Conservation (phyloP, 2,888 invertebrate species). For the Crocallis elinguaria region DNA sequence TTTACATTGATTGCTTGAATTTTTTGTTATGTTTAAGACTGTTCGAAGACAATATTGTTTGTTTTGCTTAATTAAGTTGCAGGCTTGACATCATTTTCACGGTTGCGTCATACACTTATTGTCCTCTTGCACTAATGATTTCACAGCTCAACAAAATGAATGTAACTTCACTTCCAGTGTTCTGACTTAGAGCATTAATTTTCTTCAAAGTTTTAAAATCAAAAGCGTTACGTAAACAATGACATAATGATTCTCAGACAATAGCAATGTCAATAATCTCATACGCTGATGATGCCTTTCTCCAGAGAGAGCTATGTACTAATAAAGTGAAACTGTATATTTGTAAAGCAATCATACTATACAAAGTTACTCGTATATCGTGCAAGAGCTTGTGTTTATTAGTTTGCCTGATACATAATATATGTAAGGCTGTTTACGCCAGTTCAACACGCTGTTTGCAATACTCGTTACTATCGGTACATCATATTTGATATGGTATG, state of each 20-base stretch:
- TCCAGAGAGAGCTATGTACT: slow-evolving; percentile 35
- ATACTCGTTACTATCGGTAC: too few relatives aligned
- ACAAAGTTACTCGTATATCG: slow-evolving; percentile 27
- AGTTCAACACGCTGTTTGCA: too few relatives aligned
- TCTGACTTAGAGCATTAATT: slow-evolving; percentile 18
- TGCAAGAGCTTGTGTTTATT: neutral
- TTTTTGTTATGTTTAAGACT: neutral
- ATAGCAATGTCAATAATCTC: slow-evolving; percentile 40
- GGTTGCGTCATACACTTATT: neutral
- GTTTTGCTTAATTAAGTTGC: neutral
- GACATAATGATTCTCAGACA: slow-evolving; percentile 27
- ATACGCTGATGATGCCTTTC: slow-evolving; percentile 42
- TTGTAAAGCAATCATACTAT: slow-evolving; percentile 43
- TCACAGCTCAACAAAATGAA: slow-evolving; percentile 10
- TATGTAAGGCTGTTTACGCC: too few relatives aligned
- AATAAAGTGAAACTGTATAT: slow-evolving; percentile 45
- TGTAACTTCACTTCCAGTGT: slow-evolving; percentile 31
- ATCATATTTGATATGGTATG: too few relatives aligned
- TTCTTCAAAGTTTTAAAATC: slow-evolving; percentile 26
- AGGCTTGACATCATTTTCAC: neutral
- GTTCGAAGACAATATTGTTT: neutral
- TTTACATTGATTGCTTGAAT: neutral
- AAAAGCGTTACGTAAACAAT: slow-evolving; percentile 33
- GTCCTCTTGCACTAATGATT: slow-evolving; percentile 4
- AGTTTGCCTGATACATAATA: too few relatives aligned